A percentile compares a stretch with the other conserved stretches of the same genome.
Conservation (phyloP, 2,113 vertebrate genomes). For the Australoheros scitulus region DNA sequence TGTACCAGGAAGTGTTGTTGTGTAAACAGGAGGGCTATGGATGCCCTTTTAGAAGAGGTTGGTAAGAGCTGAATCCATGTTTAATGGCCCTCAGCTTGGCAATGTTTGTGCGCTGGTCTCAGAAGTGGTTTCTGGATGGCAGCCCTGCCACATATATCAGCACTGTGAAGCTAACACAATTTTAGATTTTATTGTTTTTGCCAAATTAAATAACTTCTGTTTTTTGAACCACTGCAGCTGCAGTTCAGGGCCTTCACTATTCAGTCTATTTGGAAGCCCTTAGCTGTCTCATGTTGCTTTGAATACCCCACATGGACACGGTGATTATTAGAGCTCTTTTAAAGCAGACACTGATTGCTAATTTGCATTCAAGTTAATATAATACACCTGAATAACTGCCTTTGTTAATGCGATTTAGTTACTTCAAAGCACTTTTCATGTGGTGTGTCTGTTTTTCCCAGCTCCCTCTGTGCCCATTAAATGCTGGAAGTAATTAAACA, state of each 20-base stretch:
- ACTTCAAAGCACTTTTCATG: constrained; percentile 41
- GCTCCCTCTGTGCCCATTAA: constrained; percentile 1
- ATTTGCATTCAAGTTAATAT: constrained; percentile 49
- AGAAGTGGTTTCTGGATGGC: constrained; percentile 27
- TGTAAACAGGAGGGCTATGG: constrained; percentile 9
- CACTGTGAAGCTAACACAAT: neutral
- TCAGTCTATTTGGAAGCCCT: constrained; percentile 13
- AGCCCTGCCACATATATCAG: constrained; percentile 10
- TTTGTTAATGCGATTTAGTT: constrained; percentile 31
- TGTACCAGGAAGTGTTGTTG: neutral
- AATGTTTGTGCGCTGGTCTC: constrained; percentile 30
- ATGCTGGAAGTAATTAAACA: constrained; percentile 12
- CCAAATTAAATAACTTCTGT: constrained; percentile 26
- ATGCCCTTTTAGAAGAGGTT: constrained; percentile 8
- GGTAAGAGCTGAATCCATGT: constrained; percentile 27
- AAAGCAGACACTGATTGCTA: constrained; percentile 25
- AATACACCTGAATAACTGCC: constrained; percentile 27
- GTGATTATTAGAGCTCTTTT: constrained; percentile 37
- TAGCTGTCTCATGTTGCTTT: constrained; percentile 19
- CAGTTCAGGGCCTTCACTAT: neutral
- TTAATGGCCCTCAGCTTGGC: constrained; percentile 33
- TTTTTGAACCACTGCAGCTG: constrained; percentile 3
- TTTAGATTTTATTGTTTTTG: constrained; percentile 33
- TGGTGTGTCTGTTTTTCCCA: neutral
- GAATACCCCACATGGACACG: constrained; percentile 9